phyloP scores from a whole-genome alignment of 1,140 invertebrate genomes.

The Pogonus chalceus region DNA sequence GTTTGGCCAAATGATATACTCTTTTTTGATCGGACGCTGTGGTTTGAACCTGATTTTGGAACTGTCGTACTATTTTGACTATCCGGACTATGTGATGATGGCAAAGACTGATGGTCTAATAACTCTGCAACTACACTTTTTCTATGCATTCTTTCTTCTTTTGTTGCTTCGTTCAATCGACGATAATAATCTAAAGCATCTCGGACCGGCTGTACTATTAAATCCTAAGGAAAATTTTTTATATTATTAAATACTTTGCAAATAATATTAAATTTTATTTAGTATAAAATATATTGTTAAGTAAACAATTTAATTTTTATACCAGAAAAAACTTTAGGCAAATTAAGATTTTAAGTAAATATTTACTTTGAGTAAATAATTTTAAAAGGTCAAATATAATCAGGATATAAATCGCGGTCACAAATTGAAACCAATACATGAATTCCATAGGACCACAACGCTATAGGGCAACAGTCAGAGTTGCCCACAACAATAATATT shows the following conservation, averaged over 20 bases:
- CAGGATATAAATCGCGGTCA: too few relatives aligned
- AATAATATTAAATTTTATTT: background rate
- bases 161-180: conserved; percentile 52
- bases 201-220: conserved; percentile 43
- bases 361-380: too few relatives aligned
- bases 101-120: conserved; percentile 26
- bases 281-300: background rate
- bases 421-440: too few relatives aligned
- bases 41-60: conserved; percentile 42
- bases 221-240: conserved; percentile 26
- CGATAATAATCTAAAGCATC: conserved; percentile 50
- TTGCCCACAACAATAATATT: background rate
- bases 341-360: too few relatives aligned
- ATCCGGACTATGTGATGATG: conserved; percentile 28
- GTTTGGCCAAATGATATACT: conserved; percentile 31
- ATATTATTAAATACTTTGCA: background rate
- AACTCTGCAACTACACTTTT: conserved; percentile 44
- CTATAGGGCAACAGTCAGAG: background rate
- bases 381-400: too few relatives aligned
- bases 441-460: background rate
- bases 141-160: conserved; percentile 48
- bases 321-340: too few relatives aligned
- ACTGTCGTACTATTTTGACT: conserved; percentile 25
- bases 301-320: too few relatives aligned
- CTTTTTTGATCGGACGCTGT: conserved; percentile 42